These are phyloP conservation scores for Urocolius indicus DNA, from an alignment of 2,113 vertebrate species.

Conservation along the genomic window DNA sequence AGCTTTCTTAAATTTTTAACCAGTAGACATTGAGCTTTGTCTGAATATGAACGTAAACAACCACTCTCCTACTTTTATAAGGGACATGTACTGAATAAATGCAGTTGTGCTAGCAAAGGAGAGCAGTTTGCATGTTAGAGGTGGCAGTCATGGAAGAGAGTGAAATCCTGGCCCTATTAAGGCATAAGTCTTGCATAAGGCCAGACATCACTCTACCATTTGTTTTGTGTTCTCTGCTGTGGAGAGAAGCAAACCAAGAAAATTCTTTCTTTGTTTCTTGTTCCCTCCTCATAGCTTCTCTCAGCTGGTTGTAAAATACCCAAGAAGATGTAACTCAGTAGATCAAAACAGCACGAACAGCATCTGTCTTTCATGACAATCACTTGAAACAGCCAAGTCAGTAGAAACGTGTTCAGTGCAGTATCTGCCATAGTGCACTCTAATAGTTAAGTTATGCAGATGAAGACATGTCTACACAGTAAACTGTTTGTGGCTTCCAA, in stretches of 20 bases:
- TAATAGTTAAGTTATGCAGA: background rate
- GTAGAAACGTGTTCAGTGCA: background rate
- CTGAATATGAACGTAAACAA: background rate
- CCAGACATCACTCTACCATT: background rate
- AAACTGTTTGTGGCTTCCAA: background rate
- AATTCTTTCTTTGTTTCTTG: background rate
- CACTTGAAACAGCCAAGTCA: background rate
- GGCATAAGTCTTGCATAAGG: background rate
- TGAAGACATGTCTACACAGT: background rate
- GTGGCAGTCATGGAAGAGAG: background rate
- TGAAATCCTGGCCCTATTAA: background rate
- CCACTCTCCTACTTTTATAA: background rate
- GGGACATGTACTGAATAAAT: background rate
- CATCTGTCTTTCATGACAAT: background rate
- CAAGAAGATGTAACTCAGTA: background rate
- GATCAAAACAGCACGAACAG: background rate
- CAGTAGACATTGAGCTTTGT: background rate
- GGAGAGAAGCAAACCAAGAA: background rate
- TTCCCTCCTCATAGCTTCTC: background rate
- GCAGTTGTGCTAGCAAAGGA: background rate
- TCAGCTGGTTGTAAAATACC: background rate
- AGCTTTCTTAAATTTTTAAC: conserved; percentile 42
- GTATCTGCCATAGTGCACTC: background rate
- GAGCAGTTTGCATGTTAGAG: background rate
- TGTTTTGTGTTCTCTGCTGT: background rate